Evolutionary conservation across 2,888 invertebrate genomes (phyloP).

Genomic region (Drosophila niveifrons): DNA sequence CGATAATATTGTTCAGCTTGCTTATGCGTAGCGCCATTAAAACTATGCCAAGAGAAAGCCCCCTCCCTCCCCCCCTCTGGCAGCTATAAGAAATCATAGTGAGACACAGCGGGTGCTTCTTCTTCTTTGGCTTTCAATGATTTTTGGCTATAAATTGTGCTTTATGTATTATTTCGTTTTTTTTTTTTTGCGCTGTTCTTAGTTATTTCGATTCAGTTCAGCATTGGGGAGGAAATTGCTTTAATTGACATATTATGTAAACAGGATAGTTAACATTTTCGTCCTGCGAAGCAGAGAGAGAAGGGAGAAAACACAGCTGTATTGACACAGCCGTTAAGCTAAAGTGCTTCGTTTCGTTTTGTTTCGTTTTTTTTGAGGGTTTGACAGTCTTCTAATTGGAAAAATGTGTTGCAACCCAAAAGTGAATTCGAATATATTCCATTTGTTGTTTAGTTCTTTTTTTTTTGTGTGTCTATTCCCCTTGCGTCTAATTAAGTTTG

Average conservation of each 20-base stretch:
- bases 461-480: constrained; percentile 5
- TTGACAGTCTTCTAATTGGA: constrained; percentile 68
- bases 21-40: constrained; percentile 61
- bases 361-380: not conserved
- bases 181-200: constrained; percentile 23
- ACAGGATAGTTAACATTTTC: constrained; percentile 79
- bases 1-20: constrained; percentile 50
- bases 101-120: constrained; percentile 46
- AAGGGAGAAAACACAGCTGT: constrained; percentile 61
- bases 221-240: constrained; percentile 16
- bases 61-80: not conserved
- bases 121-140: constrained; percentile 19
- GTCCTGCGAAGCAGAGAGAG: constrained; percentile 2
- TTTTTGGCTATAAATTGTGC: constrained; percentile 59
- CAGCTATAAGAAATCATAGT: not conserved
- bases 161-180: constrained; percentile 52
- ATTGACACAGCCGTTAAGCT: constrained; percentile 66
- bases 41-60: constrained; percentile 57
- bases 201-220: not conserved
- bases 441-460: constrained; percentile 26
- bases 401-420: constrained; percentile 63
- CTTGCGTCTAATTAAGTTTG: constrained; percentile 51
- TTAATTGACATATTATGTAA: constrained; percentile 83
- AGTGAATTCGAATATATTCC: constrained; percentile 14
- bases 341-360: constrained; percentile 46